These are phyloP conservation scores for Pachliopta kotzebuea DNA, from an alignment of 2,888 invertebrate genomes.

Conservation along the genomic window DNA sequence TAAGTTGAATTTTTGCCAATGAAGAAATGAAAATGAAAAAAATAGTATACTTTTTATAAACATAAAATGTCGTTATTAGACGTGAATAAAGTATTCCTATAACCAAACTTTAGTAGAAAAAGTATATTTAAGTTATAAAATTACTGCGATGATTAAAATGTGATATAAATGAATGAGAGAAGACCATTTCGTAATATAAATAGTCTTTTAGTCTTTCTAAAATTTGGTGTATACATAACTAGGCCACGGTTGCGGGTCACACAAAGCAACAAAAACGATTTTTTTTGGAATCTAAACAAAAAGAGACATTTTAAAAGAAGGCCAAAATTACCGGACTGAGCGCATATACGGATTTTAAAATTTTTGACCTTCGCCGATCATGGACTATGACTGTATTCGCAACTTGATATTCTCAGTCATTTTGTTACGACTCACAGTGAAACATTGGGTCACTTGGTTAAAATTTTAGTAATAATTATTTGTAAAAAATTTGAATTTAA, in stretches of 20 bases:
- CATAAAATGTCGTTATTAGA: too few relatives aligned
- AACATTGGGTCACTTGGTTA: neutral
- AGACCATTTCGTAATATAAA: neutral
- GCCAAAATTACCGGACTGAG: slow-evolving; percentile 16
- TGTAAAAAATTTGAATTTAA: neutral
- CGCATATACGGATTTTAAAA: slow-evolving; percentile 21
- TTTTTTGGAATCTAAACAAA: slow-evolving; percentile 11
- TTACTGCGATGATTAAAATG: neutral
- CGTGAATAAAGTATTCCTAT: too few relatives aligned
- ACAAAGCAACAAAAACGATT: slow-evolving; percentile 8
- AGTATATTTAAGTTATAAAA: neutral
- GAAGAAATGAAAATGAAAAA: too few relatives aligned
- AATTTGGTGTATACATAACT: neutral
- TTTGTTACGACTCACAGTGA: neutral
- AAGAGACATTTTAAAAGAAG: slow-evolving; percentile 14
- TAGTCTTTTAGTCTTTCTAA: neutral
- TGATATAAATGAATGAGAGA: too few relatives aligned
- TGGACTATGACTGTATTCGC: slow-evolving; percentile 8
- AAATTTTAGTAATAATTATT: neutral
- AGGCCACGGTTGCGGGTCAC: slow-evolving; percentile 1
- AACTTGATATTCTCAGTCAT: slow-evolving; percentile 8
- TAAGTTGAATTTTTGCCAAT: too few relatives aligned
- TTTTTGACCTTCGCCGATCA: slow-evolving; percentile 19
- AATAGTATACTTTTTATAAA: too few relatives aligned
- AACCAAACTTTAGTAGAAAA: too few relatives aligned